Base-by-base conservation (phyloP, 2,797 vertebrate species). In the Sebastiscus tertius region DNA sequence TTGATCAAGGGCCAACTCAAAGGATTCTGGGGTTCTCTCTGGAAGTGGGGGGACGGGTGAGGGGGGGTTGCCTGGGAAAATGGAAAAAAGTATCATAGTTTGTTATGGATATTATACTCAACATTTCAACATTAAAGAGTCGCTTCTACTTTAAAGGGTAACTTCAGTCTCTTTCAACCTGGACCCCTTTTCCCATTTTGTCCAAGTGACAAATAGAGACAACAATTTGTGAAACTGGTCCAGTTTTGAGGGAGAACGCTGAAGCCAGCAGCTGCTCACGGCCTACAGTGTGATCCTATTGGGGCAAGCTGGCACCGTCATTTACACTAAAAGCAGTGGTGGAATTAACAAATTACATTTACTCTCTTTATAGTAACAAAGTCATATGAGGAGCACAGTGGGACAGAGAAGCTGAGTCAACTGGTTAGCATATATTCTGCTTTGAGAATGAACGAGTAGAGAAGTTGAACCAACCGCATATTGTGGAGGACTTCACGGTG, bases 1-100 rank as follows among this genome's bases (percentile, higher is more conserved):
- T 60, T 91, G 90, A 85, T 96, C 93, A 22, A 85, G 80, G 54
- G 97, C 95, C 73, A 99, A 64, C 87, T 97, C 69, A 87, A 96
- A 98, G 0, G 98, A 99, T 69, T 98, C 97, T 0, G 95, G 96
- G 4, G 98, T 99, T 95, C 98, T 96, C 88, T 97, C 96, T 77
- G 98, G 98, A 61, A 99, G 96, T 0, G 97, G 96, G 0, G 96
- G 97, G 5, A 86, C 95, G 54, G 97, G 96, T 31, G 97, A 96
- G 5, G 96, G 94, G 9, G 95, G 92, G 52, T 88, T 94, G 33
- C 75, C 95, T 95, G 63, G 12, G 8, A 65, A 52, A 7, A 68
- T 12, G 8, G 29, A 77, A 79, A 75, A 14, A 55, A 14, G 54
- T 46, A 46, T 46, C 42, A 46, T 18, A 13, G 54, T 75, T 60